Base-by-base conservation (phyloP, 1,140 invertebrate genomes). In the Cecropterus lyciades region DNA sequence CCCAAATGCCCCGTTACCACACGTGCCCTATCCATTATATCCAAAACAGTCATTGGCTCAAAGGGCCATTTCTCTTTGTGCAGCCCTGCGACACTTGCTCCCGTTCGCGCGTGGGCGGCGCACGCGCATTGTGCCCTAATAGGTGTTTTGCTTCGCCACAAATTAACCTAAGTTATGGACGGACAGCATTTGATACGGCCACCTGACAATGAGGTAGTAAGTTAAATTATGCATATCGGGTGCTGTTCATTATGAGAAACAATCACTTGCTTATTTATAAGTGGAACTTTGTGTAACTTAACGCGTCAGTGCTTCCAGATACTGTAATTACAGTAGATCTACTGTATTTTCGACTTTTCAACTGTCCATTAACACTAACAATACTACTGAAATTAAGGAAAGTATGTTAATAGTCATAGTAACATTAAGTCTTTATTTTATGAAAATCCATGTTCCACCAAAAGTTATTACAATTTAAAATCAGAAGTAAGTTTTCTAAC, bases 171-270 rank as follows among this genome's bases (percentile, higher is more conserved):
- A 59, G 42, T 59, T 59, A 59, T 59, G 42, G 55, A 45, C 42
- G 27, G n/a, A 60, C 45, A n/a, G 43, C 33, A 62, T 62, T 49
- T 49, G 57, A 48, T 59, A 45, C 56, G 43, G 17, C 56, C 43
- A 60, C 56, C 43, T 51, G 57, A 62, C 57, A 62, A 62, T 62
- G 46, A 62, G 57, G 16, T 27, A 62, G 57, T 51, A 20, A 24
- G 11, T 62, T 37, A 62, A 62, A 40, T 59, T 62, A 62, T 62
- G 57, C 46, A 40, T 37, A 60, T 37, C 57, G 45, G 40, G 11
- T 15, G 43, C 16, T 17, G 45, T 20, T 60, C 45, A 49, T 20
- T 60, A 48, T 24, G n/a, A 20, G 14, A 48, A 48, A 20, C 5
- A 20, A 48, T 8, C 15, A 8, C 8, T 13, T 3, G 45, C 16